Evolutionary conservation across 2,888 invertebrate genomes (phyloP).

Genomic region (Plagodis dolabraria): DNA sequence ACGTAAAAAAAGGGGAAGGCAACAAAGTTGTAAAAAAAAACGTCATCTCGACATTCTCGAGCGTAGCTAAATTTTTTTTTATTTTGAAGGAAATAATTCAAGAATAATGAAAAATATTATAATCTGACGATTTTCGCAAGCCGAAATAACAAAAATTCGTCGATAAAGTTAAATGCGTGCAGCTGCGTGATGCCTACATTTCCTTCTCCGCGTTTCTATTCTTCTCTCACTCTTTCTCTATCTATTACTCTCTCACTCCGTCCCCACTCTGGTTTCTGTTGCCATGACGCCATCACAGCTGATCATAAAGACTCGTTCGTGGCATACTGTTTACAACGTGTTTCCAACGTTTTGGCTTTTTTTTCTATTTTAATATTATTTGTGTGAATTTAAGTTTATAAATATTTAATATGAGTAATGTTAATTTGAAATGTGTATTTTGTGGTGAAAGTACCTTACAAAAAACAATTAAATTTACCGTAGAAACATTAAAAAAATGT

Average conservation of each 20-base stretch:
- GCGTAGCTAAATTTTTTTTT: too few species aligned
- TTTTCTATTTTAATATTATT: constrained; percentile 26
- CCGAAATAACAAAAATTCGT: too few species aligned
- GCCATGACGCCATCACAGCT: constrained; percentile 8
- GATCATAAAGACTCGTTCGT: constrained; percentile 7
- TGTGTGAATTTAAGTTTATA: constrained; percentile 30
- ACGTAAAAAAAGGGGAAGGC: too few species aligned
- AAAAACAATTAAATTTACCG: constrained; percentile 32
- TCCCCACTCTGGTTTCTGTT: constrained; percentile 24
- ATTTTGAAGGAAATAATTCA: too few species aligned
- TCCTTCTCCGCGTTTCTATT: too few species aligned
- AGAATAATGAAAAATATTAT: too few species aligned
- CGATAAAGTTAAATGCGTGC: too few species aligned
- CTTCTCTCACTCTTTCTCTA: too few species aligned
- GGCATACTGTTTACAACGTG: constrained; percentile 5
- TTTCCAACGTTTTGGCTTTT: constrained; percentile 1
- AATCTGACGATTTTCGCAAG: too few species aligned
- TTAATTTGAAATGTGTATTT: constrained; percentile 32
- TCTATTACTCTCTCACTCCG: constrained; percentile 27
- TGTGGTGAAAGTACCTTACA: constrained; percentile 30
- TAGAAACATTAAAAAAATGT: constrained; percentile 36
- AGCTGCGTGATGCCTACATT: too few species aligned
- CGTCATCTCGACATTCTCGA: too few species aligned
- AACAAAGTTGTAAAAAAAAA: too few species aligned
- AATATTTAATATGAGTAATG: constrained; percentile 35